These are phyloP conservation scores for Cyrtodaria siliqua DNA, from an alignment of 2,888 invertebrate species.

Conservation along the genomic window DNA sequence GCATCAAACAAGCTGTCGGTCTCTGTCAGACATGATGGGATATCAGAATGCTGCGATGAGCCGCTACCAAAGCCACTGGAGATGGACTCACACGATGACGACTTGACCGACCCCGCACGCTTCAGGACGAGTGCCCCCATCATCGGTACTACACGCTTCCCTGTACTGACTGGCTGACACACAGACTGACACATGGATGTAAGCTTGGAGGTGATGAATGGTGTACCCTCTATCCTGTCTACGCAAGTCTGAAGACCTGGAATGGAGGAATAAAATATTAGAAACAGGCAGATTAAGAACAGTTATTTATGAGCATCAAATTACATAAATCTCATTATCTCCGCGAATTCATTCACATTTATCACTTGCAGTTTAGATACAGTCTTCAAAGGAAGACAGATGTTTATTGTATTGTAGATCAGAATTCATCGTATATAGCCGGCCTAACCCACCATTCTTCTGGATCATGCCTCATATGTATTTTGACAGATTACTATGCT, in stretches of 20 bases:
- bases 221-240: conserved; percentile 4
- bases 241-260: conserved; percentile 40
- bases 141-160: conserved; percentile 37
- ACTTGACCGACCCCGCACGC: conserved; percentile 36
- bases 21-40: conserved; percentile 2
- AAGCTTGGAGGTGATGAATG: neutral
- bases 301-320: no score
- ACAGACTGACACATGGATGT: neutral
- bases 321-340: no score
- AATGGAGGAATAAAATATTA: no score
- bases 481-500: no score
- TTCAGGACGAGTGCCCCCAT: conserved; percentile 51
- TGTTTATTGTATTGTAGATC: no score
- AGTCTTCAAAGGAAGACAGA: no score
- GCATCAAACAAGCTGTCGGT: conserved; percentile 18
- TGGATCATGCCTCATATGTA: no score
- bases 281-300: no score
- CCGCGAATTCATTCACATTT: no score
- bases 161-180: neutral
- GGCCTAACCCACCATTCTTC: no score
- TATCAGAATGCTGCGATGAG: conserved; percentile 37
- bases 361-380: no score
- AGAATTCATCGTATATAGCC: no score
- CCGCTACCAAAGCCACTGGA: conserved; percentile 56
- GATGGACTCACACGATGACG: conserved; percentile 6